These are phyloP conservation scores for Bostrychus sinensis DNA, from an alignment of 2,113 vertebrate genomes.

Conservation along the genomic window DNA sequence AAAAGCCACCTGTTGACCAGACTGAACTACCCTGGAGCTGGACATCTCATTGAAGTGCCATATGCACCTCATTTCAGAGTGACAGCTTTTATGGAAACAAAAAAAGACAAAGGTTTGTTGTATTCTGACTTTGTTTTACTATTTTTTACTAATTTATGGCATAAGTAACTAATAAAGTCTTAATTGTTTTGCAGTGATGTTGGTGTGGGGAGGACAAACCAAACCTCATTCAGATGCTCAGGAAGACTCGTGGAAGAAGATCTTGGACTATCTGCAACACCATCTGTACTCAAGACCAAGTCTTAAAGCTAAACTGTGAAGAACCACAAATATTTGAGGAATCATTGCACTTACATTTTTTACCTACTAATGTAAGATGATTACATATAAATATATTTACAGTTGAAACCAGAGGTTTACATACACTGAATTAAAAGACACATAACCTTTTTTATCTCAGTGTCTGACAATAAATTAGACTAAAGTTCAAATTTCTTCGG, in stretches of 20 bases:
- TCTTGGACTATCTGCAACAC: conserved; percentile 64
- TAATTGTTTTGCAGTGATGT: conserved; percentile 47
- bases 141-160: background rate
- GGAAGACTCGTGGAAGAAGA: conserved; percentile 76
- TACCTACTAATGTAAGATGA: too few relatives aligned
- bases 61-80: conserved; percentile 72
- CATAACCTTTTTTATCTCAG: too few relatives aligned
- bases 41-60: conserved; percentile 80
- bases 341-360: background rate
- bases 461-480: too few relatives aligned
- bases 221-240: conserved; percentile 75
- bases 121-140: too few relatives aligned
- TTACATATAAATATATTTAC: too few relatives aligned
- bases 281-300: conserved; percentile 46
- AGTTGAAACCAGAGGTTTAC: too few relatives aligned
- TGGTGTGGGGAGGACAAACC: conserved; percentile 73
- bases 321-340: too few relatives aligned
- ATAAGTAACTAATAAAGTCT: background rate
- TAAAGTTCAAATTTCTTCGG: too few relatives aligned
- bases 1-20: conserved; percentile 72
- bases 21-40: conserved; percentile 60
- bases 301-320: conserved; percentile 38
- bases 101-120: conserved; percentile 36
- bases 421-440: too few relatives aligned
- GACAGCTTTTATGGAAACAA: conserved; percentile 21